Conservation (phyloP, 2,113 vertebrate genomes). For the Puffinus mauretanicus region DNA sequence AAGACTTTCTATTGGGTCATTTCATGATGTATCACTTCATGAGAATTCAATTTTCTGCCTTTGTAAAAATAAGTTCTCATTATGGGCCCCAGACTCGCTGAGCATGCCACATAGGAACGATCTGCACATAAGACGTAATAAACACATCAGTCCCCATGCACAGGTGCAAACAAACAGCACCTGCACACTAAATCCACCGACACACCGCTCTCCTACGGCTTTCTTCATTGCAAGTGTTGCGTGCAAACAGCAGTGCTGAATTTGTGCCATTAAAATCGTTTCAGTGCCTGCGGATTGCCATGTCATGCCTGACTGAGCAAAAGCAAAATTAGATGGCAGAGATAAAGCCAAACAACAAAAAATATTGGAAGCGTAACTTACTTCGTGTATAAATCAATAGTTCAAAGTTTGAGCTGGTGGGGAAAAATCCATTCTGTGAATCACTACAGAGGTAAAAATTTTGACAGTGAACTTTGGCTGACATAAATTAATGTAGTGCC, state of each 20-base stretch:
- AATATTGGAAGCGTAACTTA: background rate
- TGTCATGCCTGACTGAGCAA: background rate
- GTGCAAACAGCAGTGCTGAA: background rate
- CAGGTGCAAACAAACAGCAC: background rate
- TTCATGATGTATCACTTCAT: background rate
- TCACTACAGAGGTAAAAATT: background rate
- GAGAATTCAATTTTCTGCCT: background rate
- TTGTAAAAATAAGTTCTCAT: background rate
- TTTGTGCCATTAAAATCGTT: background rate
- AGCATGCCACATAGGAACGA: background rate
- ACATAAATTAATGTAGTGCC: background rate
- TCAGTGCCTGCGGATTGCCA: background rate
- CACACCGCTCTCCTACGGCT: background rate
- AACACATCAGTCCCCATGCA: background rate
- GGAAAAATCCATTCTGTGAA: background rate
- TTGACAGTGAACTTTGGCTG: background rate
- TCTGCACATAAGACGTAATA: fast-evolving
- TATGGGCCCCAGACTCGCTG: background rate
- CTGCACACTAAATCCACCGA: background rate
- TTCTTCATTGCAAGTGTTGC: background rate
- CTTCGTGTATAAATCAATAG: background rate
- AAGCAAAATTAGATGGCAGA: background rate
- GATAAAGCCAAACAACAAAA: background rate
- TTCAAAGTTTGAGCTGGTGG: background rate
- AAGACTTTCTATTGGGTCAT: background rate